A percentile compares a stretch with the other conserved stretches of the same genome.
phyloP scores from a whole-genome alignment of 2,797 vertebrate genomes.

The Manis pentadactyla region DNA sequence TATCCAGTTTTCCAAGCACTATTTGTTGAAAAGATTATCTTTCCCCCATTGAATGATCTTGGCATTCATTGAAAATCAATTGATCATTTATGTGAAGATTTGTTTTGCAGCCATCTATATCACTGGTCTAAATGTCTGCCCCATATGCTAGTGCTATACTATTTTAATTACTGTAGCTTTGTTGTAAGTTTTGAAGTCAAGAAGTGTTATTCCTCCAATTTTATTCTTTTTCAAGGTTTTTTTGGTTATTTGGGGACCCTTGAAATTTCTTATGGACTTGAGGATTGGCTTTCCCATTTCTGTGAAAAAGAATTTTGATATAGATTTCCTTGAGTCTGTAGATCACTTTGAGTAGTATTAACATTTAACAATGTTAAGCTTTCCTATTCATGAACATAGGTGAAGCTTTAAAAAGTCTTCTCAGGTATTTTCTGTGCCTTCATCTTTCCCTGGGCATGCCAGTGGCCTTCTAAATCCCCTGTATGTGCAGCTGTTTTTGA shows the following conservation, averaged over 20 bases:
- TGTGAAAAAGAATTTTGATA: background rate
- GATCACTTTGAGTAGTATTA: background rate
- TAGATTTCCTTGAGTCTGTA: background rate
- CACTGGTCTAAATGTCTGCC: background rate
- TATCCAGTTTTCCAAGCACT: background rate
- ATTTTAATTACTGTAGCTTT: background rate
- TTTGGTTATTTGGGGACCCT: background rate
- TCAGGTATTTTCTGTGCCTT: background rate
- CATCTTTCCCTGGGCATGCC: background rate
- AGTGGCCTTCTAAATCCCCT: background rate
- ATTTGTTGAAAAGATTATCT: background rate
- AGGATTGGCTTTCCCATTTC: background rate
- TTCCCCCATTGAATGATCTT: background rate
- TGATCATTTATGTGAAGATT: background rate
- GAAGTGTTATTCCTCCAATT: background rate
- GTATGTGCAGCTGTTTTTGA: background rate
- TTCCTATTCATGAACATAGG: background rate
- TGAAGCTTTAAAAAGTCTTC: background rate
- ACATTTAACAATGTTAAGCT: background rate
- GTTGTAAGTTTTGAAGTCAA: background rate
- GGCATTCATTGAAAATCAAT: background rate
- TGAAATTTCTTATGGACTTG: background rate
- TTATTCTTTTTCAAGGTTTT: background rate
- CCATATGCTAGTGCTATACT: background rate
- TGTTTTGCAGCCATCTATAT: background rate